Conservation (phyloP, 2,888 invertebrate genomes). For the Vesta saturnalis region DNA sequence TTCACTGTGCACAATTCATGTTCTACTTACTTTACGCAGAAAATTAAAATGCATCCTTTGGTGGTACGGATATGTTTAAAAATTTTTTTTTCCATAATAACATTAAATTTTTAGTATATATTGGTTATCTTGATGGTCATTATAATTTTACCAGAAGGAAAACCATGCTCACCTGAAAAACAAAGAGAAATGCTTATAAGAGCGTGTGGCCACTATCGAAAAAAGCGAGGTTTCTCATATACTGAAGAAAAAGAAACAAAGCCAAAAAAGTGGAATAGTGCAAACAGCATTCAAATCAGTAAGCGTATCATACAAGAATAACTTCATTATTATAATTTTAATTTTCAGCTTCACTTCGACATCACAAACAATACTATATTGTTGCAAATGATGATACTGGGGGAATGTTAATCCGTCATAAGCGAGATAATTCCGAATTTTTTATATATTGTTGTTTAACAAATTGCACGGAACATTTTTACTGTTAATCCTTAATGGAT, state of each 20-base stretch:
- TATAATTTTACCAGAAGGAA: conserved; percentile 17
- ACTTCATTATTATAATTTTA: not conserved
- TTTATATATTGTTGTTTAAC: conserved; percentile 26
- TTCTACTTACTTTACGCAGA: conserved; percentile 6
- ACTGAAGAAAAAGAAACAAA: not conserved
- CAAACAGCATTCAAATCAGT: conserved; percentile 11
- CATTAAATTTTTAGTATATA: not conserved
- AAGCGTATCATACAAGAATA: no score
- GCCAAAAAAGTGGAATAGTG: not conserved
- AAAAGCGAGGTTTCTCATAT: conserved; percentile 15
- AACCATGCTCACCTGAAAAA: conserved; percentile 21
- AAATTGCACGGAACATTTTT: conserved; percentile 22
- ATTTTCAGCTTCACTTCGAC: conserved; percentile 14
- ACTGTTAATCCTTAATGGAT: conserved; percentile 4
- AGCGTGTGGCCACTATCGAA: conserved; percentile 20
- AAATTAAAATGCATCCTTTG: conserved; percentile 20
- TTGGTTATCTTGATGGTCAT: not conserved
- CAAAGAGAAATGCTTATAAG: conserved; percentile 17
- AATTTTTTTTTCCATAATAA: not conserved
- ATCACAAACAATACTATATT: conserved; percentile 8
- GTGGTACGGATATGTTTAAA: conserved; percentile 9
- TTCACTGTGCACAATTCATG: conserved; percentile 21
- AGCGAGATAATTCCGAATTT: conserved; percentile 12
- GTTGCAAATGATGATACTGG: conserved; percentile 16
- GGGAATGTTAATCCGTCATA: conserved; percentile 25